A percentile compares a stretch with the other conserved stretches of the same genome.
Evolutionary conservation across 2,888 invertebrate genomes (phyloP).

Genomic region (Cerastis rubricosa): DNA sequence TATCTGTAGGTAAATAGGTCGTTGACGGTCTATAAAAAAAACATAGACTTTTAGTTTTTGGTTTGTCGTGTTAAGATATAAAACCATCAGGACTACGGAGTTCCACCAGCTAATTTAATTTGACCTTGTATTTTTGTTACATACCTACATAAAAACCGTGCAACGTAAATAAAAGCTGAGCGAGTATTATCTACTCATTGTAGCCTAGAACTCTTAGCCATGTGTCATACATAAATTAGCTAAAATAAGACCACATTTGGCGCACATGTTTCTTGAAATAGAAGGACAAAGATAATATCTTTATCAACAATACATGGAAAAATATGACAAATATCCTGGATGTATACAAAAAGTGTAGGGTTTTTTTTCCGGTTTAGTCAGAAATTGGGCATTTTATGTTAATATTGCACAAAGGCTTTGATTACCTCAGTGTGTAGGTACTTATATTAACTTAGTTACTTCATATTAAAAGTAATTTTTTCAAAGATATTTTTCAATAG

Average conservation of each 20-base stretch:
- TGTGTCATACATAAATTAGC: constrained; percentile 5
- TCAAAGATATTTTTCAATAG: background rate
- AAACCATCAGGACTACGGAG: background rate
- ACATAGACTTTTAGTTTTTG: background rate
- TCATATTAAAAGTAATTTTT: background rate
- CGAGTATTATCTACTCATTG: background rate
- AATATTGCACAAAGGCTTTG: constrained; percentile 46
- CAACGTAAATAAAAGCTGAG: background rate
- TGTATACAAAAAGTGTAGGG: background rate
- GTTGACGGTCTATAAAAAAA: background rate
- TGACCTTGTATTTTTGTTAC: background rate
- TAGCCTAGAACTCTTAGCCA: constrained; percentile 7
- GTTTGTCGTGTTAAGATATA: background rate
- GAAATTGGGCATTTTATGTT: constrained; percentile 36
- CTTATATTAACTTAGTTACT: constrained; percentile 41
- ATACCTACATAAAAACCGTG: background rate
- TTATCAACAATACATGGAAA: background rate
- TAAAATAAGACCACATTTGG: constrained; percentile 42
- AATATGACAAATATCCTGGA: background rate
- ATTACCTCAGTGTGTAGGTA: constrained; percentile 65
- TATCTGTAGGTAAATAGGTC: background rate
- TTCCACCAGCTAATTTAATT: background rate
- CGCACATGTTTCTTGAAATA: constrained; percentile 34
- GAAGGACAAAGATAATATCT: constrained; percentile 7
- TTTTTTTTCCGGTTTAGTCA: background rate